Evolutionary conservation across 2,113 vertebrate species (phyloP), one percentile per base, ranked within the genome.

Genomic region (Phrynocephalus versicolor): DNA sequence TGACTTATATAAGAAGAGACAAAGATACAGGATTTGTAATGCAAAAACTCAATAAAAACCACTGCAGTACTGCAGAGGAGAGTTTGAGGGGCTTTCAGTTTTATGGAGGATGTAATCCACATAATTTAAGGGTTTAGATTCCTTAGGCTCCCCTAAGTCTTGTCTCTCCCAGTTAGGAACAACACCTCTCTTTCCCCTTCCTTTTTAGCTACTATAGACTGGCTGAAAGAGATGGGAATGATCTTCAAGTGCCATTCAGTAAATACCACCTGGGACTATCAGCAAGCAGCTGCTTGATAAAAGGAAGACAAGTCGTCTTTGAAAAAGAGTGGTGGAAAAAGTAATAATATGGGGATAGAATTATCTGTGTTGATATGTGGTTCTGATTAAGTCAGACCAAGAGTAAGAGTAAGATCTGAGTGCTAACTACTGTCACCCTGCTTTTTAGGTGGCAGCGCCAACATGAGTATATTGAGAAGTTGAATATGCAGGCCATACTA

Each of bases 401-500:
- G 60, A 18, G 67, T 5, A 0, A 3, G 57, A 14, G 45, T 39
- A 27, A 12, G 21, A 10, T 15, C 35, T 27, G 39, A 37, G 41
- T 3, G 25, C 25, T 33, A 41, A 69, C 33, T 70, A 62, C n/a
- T 77, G 83, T 58, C 64, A 85, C 14, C 58, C 35, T 3, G 4
- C 0, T 30, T 57, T 69, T 0, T 93, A 99, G 99, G 88, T 99
- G 99, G 99, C 97, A 96, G 88, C 97, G 70, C 83, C 99, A 99
- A 84, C 98, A 99, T 0, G 98, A 98, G 65, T 94, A 92, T 2
- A 94, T 98, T 57, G 97, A 98, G 95, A 99, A 99, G 93, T 96
- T 99, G 23, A 99, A 99, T 92, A 98, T 99, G 96, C 97, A 98
- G 39, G 97, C 98, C 1, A 97, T 99, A 90, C 93, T 99, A 80